Base-by-base conservation (phyloP, 2,888 invertebrate species). In the Lochmaea capreae region DNA sequence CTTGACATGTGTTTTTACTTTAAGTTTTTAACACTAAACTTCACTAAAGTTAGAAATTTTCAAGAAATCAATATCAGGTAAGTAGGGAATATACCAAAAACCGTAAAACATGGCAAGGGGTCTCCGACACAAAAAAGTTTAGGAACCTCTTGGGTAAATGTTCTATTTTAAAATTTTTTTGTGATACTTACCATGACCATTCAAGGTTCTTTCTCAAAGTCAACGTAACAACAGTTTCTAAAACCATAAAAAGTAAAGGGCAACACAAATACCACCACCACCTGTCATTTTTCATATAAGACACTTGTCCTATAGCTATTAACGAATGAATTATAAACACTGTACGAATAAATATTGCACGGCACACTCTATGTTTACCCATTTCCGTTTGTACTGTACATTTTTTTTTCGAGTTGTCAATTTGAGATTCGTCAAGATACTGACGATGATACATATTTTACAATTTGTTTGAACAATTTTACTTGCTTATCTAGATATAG, bases 231-330 rank as follows among this genome's bases (percentile, higher is more conserved):
- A 77, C 61, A 22, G 71, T 75, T 59, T 79, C 79, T 52, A 79
- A 74, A 18, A 79, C 26, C 52, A 77, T 67, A 39, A 76, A 69
- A 58, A 77, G 61, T 54, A 79, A 65, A 2, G 79, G 79, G 26
- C 71, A 54, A 54, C 72, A 65, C 57, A 79, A 65, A 26, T 77
- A 79, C 79, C 79, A 79, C 54, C 68, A 79, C 79, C 77, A 76
- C 18, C 66, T 72, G 39, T 78, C 78, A 71, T 74, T 59, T 72
- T 74, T 79, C 66, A 76, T 71, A 43, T 72, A 69, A n/a, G 67
- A 73, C 49, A 79, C 65, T 63, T 72, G 72, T 71, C 73, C 72
- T 9, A 77, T 71, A 1, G 74, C 70, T 26, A 75, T 49, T 2
- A 76, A 22, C 3, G 79, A 72, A 65, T 79, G 79, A 1, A 75